These are phyloP conservation scores for Chlorodrepanis virens DNA, from an alignment of 2,113 vertebrate species.

Conservation along the genomic window DNA sequence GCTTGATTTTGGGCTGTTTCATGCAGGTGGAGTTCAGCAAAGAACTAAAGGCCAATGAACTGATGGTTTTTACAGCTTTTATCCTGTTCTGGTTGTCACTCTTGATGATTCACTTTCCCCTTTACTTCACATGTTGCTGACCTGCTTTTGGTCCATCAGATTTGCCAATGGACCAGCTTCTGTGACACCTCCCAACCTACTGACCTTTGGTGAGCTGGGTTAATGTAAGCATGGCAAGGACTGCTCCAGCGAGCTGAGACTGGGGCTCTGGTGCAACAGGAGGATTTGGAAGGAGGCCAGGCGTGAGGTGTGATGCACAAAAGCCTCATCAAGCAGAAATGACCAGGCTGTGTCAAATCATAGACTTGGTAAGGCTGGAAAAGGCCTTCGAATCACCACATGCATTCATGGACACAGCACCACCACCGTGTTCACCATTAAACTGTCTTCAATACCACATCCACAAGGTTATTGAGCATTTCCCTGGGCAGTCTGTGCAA, in stretches of 20 bases:
- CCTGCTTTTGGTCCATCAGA: neutral
- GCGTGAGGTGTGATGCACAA: neutral
- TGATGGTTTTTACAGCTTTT: neutral
- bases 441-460: neutral
- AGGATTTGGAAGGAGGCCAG: neutral
- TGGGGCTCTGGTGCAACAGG: neutral
- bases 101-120: neutral
- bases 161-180: neutral
- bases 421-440: neutral
- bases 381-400: neutral
- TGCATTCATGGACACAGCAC: neutral
- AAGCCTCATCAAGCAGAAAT: neutral
- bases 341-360: neutral
- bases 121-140: neutral
- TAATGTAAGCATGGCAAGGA: fast-evolving
- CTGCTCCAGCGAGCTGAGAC: fast-evolving
- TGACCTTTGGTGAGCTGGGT: neutral
- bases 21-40: neutral
- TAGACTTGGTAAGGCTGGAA: neutral
- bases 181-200: neutral
- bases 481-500: neutral
- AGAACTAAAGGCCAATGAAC: neutral
- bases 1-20: neutral
- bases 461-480: neutral
- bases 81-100: neutral